Base-by-base conservation (phyloP, 2,113 vertebrate species). In the Sinocyclocheilus anshuiensis region DNA sequence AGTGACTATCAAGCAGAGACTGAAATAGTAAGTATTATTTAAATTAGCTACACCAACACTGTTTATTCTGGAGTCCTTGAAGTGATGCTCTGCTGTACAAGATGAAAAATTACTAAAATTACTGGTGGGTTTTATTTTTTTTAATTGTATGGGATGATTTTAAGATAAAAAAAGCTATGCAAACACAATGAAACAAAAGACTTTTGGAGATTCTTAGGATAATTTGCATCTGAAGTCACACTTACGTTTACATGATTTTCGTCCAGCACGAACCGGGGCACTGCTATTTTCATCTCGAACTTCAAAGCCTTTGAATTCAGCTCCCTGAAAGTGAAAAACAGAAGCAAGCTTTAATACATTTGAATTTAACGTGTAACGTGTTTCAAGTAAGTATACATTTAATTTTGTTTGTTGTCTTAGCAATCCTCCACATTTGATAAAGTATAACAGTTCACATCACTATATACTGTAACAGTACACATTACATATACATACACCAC, bases 261-360 rank as follows among this genome's bases (percentile, higher is more conserved):
- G 93, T 88, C 94, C 93, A 18, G 93, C 91, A 72, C 92, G 93
- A 84, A 91, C 79, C 24, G 93, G 90, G 90, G 92, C 93, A 89
- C 92, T 94, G 88, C 89, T 90, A 78, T 91, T 83, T 90, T 93
- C 93, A 85, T 94, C 94, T 84, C 96, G 95, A 87, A 93, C 92
- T 90, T 93, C 95, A 94, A 97, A 97, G 88, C 96, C 97, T 95
- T 89, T 92, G 91, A 97, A 97, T 86, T 95, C 95, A 85, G 96
- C 96, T 88, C 96, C 94, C 94, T 95, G 87, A 89, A 92, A 90
- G 88, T 81, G 20, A 89, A 91, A 87, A 89, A 48, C 53, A 92
- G 63, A 69, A 74, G 92, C 91, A 92, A 93, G 76, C 12, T 84
- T 11, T n/a, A 36, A 33, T 10, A 24, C 6, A 11, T 59, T 74